Percentiles rank a stretch among this genome's conserved stretches.
Evolutionary conservation across 2,888 invertebrate species (phyloP).

Genomic region (Erebia aethiops): DNA sequence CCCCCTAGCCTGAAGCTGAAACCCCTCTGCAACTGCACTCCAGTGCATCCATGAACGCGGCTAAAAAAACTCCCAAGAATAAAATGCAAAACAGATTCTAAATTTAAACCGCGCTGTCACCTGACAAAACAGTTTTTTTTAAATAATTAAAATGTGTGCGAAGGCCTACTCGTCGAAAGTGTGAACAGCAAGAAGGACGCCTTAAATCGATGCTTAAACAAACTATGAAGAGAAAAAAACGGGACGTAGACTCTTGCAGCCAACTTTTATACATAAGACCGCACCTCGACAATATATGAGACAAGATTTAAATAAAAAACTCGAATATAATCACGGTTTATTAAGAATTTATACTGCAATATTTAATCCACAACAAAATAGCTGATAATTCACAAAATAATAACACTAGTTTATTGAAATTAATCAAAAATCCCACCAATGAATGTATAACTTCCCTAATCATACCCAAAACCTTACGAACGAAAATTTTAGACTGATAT

Average conservation of each 20-base stretch:
- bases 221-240: slow-evolving; percentile 82
- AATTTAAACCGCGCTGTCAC: slow-evolving; percentile 41
- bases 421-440: slow-evolving; percentile 51
- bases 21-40: slow-evolving; percentile 75
- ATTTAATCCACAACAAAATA: slow-evolving; percentile 67
- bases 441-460: slow-evolving; percentile 61
- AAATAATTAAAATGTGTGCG: slow-evolving; percentile 44
- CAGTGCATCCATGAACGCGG: slow-evolving; percentile 75
- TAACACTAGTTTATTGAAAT: slow-evolving; percentile 29
- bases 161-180: slow-evolving; percentile 18
- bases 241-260: slow-evolving; percentile 51
- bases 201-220: slow-evolving; percentile 47
- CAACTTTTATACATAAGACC: slow-evolving; percentile 57
- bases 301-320: slow-evolving; percentile 40
- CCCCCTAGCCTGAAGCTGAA: slow-evolving; percentile 53
- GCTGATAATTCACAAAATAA: slow-evolving; percentile 61
- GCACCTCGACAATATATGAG: slow-evolving; percentile 66
- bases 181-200: slow-evolving; percentile 23
- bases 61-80: slow-evolving; percentile 58
- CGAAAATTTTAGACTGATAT: slow-evolving; percentile 82
- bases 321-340: slow-evolving; percentile 61
- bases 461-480: slow-evolving; percentile 77
- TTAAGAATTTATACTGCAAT: slow-evolving; percentile 63
- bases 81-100: slow-evolving; percentile 48
- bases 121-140: slow-evolving; percentile 36